phyloP scores from a whole-genome alignment of 1,140 invertebrate genomes.

The Aphaenogaster floridana region DNA sequence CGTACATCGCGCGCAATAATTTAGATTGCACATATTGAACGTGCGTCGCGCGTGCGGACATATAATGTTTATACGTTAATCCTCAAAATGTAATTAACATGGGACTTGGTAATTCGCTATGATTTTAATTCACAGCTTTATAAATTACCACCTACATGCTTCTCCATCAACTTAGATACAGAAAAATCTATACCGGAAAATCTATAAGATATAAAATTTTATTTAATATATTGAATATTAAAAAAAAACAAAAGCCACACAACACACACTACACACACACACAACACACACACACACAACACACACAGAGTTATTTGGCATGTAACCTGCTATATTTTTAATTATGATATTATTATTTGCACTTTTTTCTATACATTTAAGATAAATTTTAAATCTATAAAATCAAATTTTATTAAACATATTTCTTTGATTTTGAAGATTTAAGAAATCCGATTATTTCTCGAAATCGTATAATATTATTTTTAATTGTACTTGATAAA shows the following conservation, averaged over 20 bases:
- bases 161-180: background rate
- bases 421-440: background rate
- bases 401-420: background rate
- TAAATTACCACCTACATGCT: background rate
- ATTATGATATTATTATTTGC: background rate
- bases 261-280: no score
- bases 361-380: background rate
- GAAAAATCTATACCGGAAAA: background rate
- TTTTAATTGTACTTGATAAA: conserved; percentile 13
- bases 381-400: background rate
- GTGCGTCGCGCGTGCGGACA: no score
- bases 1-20: background rate
- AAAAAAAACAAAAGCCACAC: background rate
- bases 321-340: background rate
- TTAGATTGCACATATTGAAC: conserved; percentile 15
- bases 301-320: background rate
- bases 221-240: background rate
- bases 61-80: conserved; percentile 36
- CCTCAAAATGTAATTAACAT: conserved; percentile 19
- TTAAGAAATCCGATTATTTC: background rate
- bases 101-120: background rate
- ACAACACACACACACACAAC: no score
- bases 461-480: background rate
- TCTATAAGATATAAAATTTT: background rate
- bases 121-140: background rate